Conservation (phyloP, 2,797 vertebrate species). For the Chaetodon trifasciatus region DNA sequence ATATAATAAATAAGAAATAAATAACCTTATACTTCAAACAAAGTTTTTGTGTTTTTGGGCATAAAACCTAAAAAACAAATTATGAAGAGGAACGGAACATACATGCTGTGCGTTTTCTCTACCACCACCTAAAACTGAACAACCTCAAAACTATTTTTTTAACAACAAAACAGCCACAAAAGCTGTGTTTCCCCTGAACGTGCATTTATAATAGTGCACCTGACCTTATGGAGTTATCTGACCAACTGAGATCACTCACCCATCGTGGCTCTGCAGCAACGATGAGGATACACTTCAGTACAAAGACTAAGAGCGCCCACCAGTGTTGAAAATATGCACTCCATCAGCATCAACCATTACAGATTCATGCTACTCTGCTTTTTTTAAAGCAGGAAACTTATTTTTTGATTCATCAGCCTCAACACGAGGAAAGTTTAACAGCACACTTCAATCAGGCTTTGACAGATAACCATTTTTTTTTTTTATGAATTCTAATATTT, state of each 20-base stretch:
- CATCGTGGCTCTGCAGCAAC: background rate
- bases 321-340: constrained; percentile 47
- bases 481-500: background rate
- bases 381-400: background rate
- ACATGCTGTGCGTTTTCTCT: background rate
- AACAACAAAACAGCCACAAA: background rate
- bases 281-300: background rate
- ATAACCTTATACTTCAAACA: background rate
- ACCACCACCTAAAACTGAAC: background rate
- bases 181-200: background rate
- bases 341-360: background rate
- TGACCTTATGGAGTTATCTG: background rate
- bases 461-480: background rate
- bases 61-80: constrained; percentile 13
- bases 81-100: background rate
- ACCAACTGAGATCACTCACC: background rate
- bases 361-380: background rate
- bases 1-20: constrained; percentile 39
- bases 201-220: background rate
- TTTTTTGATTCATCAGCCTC: background rate
- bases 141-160: background rate
- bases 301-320: constrained; percentile 61
- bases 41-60: background rate
- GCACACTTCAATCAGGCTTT: background rate
- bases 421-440: background rate